Conservation (phyloP, 2,113 vertebrate genomes). For the Pachyramphus minor region DNA sequence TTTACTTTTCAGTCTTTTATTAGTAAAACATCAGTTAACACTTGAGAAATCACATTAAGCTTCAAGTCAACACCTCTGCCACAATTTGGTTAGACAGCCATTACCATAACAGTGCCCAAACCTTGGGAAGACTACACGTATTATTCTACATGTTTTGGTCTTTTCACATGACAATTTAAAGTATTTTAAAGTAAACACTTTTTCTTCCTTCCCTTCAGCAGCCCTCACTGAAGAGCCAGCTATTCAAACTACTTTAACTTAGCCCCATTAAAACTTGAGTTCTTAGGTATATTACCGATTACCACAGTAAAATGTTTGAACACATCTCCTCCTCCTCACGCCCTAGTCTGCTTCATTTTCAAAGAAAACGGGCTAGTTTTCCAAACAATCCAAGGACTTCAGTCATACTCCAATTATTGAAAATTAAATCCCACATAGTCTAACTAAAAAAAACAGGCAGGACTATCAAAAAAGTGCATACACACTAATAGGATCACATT, state of each 20-base stretch:
- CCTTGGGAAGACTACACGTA: not conserved
- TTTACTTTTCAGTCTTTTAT: not conserved
- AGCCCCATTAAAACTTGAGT: not conserved
- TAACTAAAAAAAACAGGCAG: not conserved
- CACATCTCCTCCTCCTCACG: not conserved
- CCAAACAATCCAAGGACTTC: not conserved
- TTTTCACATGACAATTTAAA: not conserved
- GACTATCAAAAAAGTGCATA: not conserved
- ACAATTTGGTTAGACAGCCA: not conserved
- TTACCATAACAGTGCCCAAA: not conserved
- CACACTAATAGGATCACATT: not conserved
- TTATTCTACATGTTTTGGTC: not conserved
- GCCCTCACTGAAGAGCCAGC: not conserved
- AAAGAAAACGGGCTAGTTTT: not conserved
- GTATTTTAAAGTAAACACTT: not conserved
- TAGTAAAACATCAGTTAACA: not conserved
- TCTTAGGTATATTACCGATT: not conserved
- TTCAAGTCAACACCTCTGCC: not conserved
- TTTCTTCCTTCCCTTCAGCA: not conserved
- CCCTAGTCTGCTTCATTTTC: not conserved
- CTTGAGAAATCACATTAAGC: not conserved
- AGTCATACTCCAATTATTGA: not conserved
- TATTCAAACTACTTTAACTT: not conserved
- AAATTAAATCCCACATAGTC: not conserved
- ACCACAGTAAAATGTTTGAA: not conserved